phyloP scores from a whole-genome alignment of 2,888 invertebrate species.

The Adineta ricciae region DNA sequence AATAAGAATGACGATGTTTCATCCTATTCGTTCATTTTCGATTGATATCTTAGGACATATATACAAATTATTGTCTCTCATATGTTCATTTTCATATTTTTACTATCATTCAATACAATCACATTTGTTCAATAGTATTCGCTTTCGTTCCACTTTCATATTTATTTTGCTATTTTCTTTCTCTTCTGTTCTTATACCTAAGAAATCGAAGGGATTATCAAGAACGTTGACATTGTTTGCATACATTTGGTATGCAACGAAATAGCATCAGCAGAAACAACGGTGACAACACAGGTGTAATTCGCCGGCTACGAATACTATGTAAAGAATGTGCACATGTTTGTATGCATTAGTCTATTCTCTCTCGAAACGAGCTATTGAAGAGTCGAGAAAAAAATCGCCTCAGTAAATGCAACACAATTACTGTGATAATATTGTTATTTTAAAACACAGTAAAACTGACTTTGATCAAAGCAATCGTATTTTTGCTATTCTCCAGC shows the following conservation, averaged over 20 bases:
- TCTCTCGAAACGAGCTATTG: neutral
- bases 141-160: neutral
- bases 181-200: neutral
- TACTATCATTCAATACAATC: neutral
- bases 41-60: neutral
- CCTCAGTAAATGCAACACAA: neutral
- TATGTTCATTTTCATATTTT: neutral
- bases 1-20: neutral
- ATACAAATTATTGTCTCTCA: neutral
- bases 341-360: neutral
- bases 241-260: neutral
- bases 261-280: neutral
- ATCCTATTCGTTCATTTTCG: neutral
- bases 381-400: neutral
- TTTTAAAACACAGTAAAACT: neutral
- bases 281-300: slow-evolving; percentile 9
- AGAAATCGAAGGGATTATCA: neutral
- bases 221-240: neutral
- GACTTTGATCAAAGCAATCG: neutral
- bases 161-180: neutral
- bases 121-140: neutral
- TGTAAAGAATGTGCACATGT: neutral
- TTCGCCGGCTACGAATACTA: neutral
- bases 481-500: neutral
- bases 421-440: neutral